A percentile compares a stretch with the other conserved stretches of the same genome.
These are phyloP conservation scores for Micoletzkya japonica DNA, from an alignment of 2,888 invertebrate genomes.

Conservation along the genomic window DNA sequence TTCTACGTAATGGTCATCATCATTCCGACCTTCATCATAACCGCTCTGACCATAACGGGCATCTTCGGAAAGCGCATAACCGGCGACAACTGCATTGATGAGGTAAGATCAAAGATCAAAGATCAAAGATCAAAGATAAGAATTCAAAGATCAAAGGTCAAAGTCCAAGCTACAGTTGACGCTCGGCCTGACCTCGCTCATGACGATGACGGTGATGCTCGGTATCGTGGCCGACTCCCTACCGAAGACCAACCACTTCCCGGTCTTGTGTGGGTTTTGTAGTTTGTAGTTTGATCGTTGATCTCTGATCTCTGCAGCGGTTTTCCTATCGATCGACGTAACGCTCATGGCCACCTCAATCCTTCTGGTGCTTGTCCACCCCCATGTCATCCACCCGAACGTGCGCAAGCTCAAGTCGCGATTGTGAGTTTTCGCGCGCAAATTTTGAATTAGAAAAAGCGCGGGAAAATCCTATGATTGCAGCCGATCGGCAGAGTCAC, in stretches of 20 bases:
- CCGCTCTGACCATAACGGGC: slow-evolving; percentile 26
- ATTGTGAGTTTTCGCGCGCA: slow-evolving; percentile 9
- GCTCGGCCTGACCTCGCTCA: slow-evolving; percentile 24
- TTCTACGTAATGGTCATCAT: slow-evolving; percentile 30
- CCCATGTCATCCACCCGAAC: slow-evolving; percentile 15
- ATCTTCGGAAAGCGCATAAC: slow-evolving; percentile 28
- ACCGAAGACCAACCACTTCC: slow-evolving; percentile 23
- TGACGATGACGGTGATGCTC: slow-evolving; percentile 29
- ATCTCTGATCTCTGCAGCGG: slow-evolving; percentile 9
- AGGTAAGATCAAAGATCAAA: not conserved
- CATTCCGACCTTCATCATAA: slow-evolving; percentile 26
- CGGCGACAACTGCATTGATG: slow-evolving; percentile 22
- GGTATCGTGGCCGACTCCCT: slow-evolving; percentile 27
- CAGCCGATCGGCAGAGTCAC: not conserved
- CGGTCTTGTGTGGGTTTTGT: slow-evolving; percentile 15
- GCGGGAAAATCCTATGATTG: not conserved
- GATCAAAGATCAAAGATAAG: not conserved
- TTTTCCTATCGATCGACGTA: slow-evolving; percentile 22
- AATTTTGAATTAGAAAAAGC: not conserved
- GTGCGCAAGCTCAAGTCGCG: slow-evolving; percentile 20
- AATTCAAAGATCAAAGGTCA: no score
- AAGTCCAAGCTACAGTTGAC: slow-evolving; percentile 1
- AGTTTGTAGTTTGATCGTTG: not conserved
- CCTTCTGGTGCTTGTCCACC: slow-evolving; percentile 20
- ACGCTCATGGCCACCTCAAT: slow-evolving; percentile 18